A percentile compares a stretch with the other conserved stretches of the same genome.
phyloP scores from a whole-genome alignment of 2,113 vertebrate genomes.

The Garra rufa region DNA sequence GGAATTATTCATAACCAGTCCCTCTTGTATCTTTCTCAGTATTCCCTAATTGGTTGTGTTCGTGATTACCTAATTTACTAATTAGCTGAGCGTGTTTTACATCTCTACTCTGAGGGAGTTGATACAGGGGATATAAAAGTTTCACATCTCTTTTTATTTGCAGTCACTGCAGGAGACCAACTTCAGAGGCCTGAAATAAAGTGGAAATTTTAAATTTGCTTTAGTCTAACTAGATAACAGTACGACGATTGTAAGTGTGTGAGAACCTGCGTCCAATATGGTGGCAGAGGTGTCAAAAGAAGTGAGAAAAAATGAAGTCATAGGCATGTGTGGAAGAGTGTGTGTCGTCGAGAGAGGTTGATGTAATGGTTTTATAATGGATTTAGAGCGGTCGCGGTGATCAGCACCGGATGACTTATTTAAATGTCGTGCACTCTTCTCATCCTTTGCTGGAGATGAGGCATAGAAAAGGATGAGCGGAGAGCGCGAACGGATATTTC shows the following conservation, averaged over 20 bases:
- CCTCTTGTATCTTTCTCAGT: neutral
- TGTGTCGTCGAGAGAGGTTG: conserved; percentile 27
- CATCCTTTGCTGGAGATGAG: conserved; percentile 32
- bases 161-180: neutral
- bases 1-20: conserved; percentile 8
- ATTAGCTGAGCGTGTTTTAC: conserved; percentile 34
- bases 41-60: conserved; percentile 34
- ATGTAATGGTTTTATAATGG: conserved; percentile 43
- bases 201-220: neutral
- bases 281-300: neutral
- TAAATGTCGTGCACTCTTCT: conserved; percentile 40
- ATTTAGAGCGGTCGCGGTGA: conserved; percentile 29
- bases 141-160: neutral
- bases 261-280: neutral
- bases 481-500: neutral
- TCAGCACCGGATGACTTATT: conserved; percentile 47
- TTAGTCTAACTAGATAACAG: neutral
- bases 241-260: neutral
- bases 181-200: neutral
- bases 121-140: neutral
- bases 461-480: neutral
- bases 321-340: neutral
- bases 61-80: conserved; percentile 36
- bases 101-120: conserved; percentile 10
- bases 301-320: conserved; percentile 9